These are phyloP conservation scores for Takifugu flavidus DNA, from an alignment of 2,113 vertebrate genomes.

Conservation along the genomic window DNA sequence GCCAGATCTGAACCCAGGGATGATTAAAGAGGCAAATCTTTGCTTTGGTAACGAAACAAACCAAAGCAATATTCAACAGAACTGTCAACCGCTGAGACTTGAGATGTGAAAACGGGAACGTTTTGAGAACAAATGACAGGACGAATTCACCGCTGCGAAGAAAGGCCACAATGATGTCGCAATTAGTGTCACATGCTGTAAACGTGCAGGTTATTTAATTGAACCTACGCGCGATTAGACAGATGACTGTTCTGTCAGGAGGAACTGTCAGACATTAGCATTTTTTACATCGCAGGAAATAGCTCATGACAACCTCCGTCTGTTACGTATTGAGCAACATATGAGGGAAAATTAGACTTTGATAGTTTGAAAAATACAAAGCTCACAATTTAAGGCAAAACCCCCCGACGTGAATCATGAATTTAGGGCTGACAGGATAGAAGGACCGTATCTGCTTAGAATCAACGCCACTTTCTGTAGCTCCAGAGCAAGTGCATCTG, in stretches of 20 bases:
- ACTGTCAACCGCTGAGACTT: background rate
- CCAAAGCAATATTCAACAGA: background rate
- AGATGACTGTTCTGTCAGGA: background rate
- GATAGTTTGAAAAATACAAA: conserved; percentile 20
- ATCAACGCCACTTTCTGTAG: conserved; percentile 41
- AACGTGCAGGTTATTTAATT: conserved; percentile 1
- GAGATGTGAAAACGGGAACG: conserved; percentile 3
- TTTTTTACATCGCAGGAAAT: conserved; percentile 12
- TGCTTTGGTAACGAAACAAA: background rate
- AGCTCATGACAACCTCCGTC: conserved; percentile 10
- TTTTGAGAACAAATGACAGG: background rate
- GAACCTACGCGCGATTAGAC: background rate
- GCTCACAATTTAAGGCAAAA: conserved; percentile 20
- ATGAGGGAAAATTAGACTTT: background rate
- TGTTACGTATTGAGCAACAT: conserved; percentile 14
- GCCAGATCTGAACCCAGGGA: background rate
- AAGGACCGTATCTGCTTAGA: conserved; percentile 45
- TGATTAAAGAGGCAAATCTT: background rate
- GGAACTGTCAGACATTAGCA: conserved; percentile 27
- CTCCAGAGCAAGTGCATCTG: conserved; percentile 64
- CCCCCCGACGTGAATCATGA: conserved; percentile 15
- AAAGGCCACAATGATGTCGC: conserved; percentile 3
- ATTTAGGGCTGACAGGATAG: conserved; percentile 21
- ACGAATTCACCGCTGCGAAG: conserved; percentile 1
- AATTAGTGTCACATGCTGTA: conserved; percentile 10